Conservation (phyloP, 2,797 vertebrate species). For the Pseudomugil gertrudae region DNA sequence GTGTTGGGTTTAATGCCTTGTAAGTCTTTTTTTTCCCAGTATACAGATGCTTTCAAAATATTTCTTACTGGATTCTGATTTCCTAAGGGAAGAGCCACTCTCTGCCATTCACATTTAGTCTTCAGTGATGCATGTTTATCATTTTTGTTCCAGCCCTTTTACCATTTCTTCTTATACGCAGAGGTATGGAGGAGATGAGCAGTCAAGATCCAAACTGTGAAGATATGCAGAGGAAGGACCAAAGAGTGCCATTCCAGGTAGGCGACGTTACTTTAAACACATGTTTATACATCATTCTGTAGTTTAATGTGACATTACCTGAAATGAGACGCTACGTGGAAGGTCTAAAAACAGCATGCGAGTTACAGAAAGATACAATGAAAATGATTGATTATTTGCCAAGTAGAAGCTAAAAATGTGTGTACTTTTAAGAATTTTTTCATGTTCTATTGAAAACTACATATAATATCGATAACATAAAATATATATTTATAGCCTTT, state of each 20-base stretch:
- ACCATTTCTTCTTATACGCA: constrained; percentile 47
- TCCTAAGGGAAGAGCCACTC: neutral
- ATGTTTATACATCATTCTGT: neutral
- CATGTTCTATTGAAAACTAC: too few species aligned
- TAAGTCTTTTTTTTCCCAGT: neutral
- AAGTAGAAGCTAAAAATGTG: neutral
- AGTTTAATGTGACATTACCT: neutral
- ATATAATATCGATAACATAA: too few species aligned
- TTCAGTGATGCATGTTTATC: neutral
- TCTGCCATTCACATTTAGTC: neutral
- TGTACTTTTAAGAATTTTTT: neutral
- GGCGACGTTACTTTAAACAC: neutral
- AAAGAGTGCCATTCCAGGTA: constrained; percentile 80
- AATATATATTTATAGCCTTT: too few species aligned
- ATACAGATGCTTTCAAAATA: neutral
- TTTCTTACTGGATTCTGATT: neutral
- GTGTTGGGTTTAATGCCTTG: neutral
- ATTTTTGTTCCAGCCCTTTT: neutral
- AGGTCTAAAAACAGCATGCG: neutral
- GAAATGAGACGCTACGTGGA: neutral
- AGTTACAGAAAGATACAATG: neutral
- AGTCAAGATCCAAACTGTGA: constrained; percentile 65
- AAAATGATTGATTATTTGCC: neutral
- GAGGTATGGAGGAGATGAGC: constrained; percentile 64
- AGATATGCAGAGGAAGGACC: constrained; percentile 68